Percentiles rank a stretch among this genome's conserved stretches.
These are phyloP conservation scores for Nycticryphes semicollaris DNA, from an alignment of 2,113 vertebrate genomes.

Conservation along the genomic window DNA sequence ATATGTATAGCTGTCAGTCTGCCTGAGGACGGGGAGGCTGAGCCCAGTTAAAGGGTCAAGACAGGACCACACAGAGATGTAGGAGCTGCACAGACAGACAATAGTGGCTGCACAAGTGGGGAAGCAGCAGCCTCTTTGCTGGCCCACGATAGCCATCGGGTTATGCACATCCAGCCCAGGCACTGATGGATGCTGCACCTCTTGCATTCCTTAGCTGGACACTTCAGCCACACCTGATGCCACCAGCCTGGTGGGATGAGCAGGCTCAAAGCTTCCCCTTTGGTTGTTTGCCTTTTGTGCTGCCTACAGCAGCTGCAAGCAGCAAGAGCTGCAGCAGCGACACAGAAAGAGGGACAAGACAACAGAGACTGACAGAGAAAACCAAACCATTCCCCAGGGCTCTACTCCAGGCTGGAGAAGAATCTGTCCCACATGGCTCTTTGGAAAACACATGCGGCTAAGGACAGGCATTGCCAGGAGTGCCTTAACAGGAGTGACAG, in stretches of 20 bases:
- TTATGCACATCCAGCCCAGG: not conserved
- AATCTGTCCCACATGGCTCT: not conserved
- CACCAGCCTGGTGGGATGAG: not conserved
- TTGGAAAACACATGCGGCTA: not conserved
- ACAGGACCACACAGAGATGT: not conserved
- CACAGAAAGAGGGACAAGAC: not conserved
- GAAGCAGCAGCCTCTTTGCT: not conserved
- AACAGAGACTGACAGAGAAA: not conserved
- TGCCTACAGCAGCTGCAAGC: not conserved
- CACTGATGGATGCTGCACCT: not conserved
- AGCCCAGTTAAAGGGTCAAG: not conserved
- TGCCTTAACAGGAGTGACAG: not conserved
- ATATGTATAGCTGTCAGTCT: accelerated
- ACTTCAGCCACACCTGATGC: not conserved
- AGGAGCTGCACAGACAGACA: not conserved
- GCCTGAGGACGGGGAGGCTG: not conserved
- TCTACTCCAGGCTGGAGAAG: not conserved
- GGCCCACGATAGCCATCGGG: not conserved
- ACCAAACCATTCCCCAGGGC: not conserved
- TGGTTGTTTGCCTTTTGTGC: not conserved
- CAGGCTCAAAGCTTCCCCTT: not conserved
- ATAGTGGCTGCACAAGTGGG: not conserved
- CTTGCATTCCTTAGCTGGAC: not conserved
- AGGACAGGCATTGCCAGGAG: not conserved
- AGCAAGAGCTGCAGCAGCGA: not conserved